Percentiles rank a stretch among this genome's conserved stretches.
Evolutionary conservation across 2,113 vertebrate genomes (phyloP).

Genomic region (Gallinago jamesoni): DNA sequence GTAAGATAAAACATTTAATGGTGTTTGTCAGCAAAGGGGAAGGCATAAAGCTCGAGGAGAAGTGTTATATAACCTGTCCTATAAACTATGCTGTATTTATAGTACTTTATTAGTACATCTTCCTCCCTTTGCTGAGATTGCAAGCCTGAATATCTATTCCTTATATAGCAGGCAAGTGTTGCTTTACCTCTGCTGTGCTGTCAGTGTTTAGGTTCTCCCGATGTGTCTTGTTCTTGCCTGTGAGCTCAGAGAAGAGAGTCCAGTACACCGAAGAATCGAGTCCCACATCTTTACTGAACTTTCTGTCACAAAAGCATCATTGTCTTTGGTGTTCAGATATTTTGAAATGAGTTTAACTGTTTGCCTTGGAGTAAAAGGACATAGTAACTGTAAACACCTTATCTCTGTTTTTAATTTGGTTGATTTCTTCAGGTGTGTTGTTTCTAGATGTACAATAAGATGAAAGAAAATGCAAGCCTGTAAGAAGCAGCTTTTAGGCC

Average conservation of each 20-base stretch:
- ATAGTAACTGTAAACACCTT: neutral
- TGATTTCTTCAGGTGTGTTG: neutral
- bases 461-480: neutral
- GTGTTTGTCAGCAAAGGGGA: neutral
- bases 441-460: neutral
- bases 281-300: neutral
- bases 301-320: neutral
- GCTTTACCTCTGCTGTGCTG: neutral
- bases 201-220: neutral
- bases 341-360: neutral
- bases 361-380: neutral
- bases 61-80: neutral
- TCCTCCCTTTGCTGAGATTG: neutral
- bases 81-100: slow-evolving; percentile 11
- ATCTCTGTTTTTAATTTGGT: neutral
- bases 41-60: neutral
- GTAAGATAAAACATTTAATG: neutral
- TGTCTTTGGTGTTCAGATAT: neutral
- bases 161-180: neutral
- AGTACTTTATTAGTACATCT: neutral
- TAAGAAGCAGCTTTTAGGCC: neutral
- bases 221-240: neutral
- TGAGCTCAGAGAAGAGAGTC: neutral
- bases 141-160: neutral
- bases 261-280: neutral